Conservation (phyloP, 1,140 invertebrate genomes). For the Drosophila subobscura region DNA sequence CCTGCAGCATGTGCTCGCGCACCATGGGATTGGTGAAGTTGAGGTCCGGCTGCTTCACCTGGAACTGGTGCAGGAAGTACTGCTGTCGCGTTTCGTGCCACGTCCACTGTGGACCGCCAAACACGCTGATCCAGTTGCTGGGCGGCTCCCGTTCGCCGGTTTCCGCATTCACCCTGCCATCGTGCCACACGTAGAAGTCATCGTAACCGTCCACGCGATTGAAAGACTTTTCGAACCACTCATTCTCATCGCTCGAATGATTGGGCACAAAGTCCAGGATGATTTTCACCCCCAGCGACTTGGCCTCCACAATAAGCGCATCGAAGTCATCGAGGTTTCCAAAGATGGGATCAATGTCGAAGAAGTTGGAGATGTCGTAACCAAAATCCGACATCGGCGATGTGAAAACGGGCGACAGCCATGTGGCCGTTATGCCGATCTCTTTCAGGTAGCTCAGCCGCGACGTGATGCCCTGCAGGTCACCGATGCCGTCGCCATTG, state of each 20-base stretch:
- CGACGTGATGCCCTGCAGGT: constrained; percentile 86
- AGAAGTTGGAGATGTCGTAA: constrained; percentile 89
- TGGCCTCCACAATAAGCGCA: constrained; percentile 86
- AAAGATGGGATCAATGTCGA: constrained; percentile 88
- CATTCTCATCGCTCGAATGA: constrained; percentile 88
- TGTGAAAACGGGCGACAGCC: constrained; percentile 89
- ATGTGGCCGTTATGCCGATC: constrained; percentile 86
- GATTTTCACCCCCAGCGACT: constrained; percentile 78
- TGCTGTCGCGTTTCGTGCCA: constrained; percentile 85
- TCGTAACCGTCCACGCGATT: constrained; percentile 85
- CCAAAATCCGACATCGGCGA: constrained; percentile 88
- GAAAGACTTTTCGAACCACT: constrained; percentile 88
- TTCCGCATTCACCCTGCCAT: constrained; percentile 81
- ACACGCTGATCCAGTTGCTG: constrained; percentile 88
- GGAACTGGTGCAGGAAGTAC: constrained; percentile 89
- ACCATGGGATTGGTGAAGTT: constrained; percentile 88
- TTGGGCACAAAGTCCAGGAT: constrained; percentile 86
- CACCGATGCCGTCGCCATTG: constrained; percentile 90
- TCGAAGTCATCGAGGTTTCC: constrained; percentile 91
- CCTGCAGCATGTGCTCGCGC: constrained; percentile 86
- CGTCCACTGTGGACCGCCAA: constrained; percentile 87
- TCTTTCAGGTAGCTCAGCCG: constrained; percentile 85
- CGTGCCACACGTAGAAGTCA: constrained; percentile 89
- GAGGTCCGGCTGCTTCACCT: constrained; percentile 87
- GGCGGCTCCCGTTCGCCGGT: constrained; percentile 83